Conservation (phyloP, 2,113 vertebrate species). For the Ahaetulla prasina region DNA sequence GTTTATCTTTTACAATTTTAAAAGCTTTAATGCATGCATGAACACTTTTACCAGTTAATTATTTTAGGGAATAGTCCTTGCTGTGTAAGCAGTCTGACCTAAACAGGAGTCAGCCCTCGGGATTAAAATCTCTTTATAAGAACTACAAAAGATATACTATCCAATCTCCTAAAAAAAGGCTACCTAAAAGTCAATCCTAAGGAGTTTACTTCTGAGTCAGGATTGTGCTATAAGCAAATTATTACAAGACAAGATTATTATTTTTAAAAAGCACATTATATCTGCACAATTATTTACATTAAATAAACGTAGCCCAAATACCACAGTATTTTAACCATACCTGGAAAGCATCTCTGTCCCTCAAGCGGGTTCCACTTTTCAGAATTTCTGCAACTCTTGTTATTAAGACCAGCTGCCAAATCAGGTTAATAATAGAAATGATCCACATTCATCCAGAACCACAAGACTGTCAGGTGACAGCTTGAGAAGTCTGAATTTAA, state of each 20-base stretch:
- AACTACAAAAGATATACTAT: not conserved
- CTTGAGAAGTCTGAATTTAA: constrained; percentile 71
- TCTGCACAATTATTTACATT: not conserved
- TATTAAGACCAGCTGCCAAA: constrained; percentile 69
- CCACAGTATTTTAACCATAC: constrained; percentile 57
- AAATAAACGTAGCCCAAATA: not conserved
- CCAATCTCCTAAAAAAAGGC: not conserved
- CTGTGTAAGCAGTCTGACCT: not conserved
- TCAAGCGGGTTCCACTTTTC: constrained; percentile 68
- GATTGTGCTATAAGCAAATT: not conserved
- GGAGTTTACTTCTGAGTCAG: not conserved
- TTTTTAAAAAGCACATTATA: not conserved
- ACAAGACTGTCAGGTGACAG: constrained; percentile 93
- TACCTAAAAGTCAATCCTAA: not conserved
- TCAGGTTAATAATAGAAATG: constrained; percentile 89
- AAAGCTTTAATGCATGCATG: not conserved
- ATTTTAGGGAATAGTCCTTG: constrained; percentile 19
- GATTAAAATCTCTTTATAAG: constrained; percentile 1
- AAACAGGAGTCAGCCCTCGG: not conserved
- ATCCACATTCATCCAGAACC: constrained; percentile 89
- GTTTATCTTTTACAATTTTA: not conserved
- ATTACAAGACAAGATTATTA: not conserved
- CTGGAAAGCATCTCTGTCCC: constrained; percentile 76
- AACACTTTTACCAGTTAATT: not conserved
- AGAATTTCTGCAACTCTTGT: constrained; percentile 67